phyloP scores from a whole-genome alignment of 2,113 vertebrate species.

The Rhegmatorhina hoffmannsi region DNA sequence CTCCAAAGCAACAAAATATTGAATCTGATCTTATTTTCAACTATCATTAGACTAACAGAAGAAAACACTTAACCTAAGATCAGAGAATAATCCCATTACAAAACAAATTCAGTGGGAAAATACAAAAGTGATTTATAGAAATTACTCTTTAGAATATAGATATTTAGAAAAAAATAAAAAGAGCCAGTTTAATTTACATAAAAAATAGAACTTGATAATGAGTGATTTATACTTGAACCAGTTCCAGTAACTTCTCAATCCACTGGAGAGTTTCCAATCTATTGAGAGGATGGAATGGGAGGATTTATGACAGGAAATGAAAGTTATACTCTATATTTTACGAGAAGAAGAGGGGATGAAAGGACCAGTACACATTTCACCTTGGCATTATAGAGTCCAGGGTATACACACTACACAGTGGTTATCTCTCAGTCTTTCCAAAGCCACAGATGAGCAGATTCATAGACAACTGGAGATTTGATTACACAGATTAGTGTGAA shows the following conservation, averaged over 20 bases:
- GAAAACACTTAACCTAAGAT: slow-evolving; percentile 27
- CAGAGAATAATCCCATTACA: not conserved
- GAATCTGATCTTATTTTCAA: slow-evolving; percentile 33
- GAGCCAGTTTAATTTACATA: not conserved
- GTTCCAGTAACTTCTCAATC: not conserved
- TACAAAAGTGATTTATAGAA: slow-evolving; percentile 1
- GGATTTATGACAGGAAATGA: not conserved
- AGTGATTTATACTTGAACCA: not conserved
- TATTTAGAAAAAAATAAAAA: not conserved
- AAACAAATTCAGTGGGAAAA: not conserved
- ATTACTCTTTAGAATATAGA: not conserved
- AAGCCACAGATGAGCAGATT: not conserved
- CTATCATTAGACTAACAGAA: slow-evolving; percentile 25
- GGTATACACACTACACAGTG: not conserved
- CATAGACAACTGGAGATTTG: not conserved
- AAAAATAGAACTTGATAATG: not conserved
- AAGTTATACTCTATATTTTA: not conserved
- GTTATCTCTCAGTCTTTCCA: not conserved
- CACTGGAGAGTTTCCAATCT: not conserved
- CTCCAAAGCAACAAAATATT: slow-evolving; percentile 36
- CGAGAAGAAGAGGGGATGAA: not conserved
- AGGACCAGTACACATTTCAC: not conserved
- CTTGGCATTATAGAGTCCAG: not conserved
- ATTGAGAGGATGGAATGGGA: not conserved
- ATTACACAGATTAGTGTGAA: not conserved